Evolutionary conservation across 30 jellyfish, hydroid and myxozoan genomes (phyloP).

Genomic region (Turritopsis dohrnii): DNA sequence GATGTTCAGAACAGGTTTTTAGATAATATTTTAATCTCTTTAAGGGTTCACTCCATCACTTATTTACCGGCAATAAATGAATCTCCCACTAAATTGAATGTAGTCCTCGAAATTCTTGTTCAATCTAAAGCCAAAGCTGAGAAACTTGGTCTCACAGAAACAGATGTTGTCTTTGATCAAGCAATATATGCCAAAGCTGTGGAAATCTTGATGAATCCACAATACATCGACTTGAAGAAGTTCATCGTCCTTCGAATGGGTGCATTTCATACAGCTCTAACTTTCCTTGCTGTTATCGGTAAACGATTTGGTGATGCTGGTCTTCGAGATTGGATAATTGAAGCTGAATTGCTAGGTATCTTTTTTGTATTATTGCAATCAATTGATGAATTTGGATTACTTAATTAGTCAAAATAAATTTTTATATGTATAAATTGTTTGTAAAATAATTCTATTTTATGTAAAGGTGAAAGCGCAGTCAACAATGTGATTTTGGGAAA

Average conservation of each 20-base stretch:
- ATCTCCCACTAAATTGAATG: neutral
- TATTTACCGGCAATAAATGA: neutral
- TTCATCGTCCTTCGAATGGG: conserved; percentile 55
- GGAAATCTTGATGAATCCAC: conserved; percentile 39
- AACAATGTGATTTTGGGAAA: no score
- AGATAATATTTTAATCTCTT: no score
- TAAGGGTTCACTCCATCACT: neutral
- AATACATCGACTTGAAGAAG: conserved; percentile 25
- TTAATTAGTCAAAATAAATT: no score
- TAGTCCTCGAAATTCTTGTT: neutral
- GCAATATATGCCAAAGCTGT: neutral
- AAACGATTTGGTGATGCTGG: conserved; percentile 52
- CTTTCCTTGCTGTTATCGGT: conserved; percentile 41
- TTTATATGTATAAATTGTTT: no score
- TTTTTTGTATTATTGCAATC: no score
- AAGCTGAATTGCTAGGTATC: no score
- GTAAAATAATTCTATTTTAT: no score
- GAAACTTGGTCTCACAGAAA: neutral
- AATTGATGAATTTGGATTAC: no score
- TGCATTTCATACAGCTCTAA: conserved; percentile 51
- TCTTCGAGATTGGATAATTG: conserved; percentile 44
- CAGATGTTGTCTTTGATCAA: neutral
- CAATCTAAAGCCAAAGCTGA: neutral
- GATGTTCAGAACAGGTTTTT: no score
- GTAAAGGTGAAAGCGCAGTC: no score